phyloP scores from a whole-genome alignment of 2,797 vertebrate genomes.

The Urophycis tenuis region DNA sequence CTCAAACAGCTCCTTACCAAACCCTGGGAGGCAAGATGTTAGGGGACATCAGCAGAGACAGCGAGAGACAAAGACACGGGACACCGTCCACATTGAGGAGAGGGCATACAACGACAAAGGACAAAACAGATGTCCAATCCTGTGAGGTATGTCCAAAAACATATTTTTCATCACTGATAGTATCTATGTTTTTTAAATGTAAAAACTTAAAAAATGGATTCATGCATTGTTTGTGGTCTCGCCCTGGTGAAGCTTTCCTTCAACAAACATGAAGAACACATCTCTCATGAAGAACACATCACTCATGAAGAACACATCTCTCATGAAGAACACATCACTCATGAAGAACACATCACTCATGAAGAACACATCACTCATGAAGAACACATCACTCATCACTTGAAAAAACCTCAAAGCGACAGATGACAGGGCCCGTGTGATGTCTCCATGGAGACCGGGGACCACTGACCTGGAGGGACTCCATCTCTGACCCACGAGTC shows the following conservation, averaged over 20 bases:
- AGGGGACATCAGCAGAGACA: slow-evolving; percentile 14
- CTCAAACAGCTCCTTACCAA: slow-evolving; percentile 97
- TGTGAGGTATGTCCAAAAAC: not conserved
- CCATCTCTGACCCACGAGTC: slow-evolving; percentile 88
- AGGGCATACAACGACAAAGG: too few species aligned
- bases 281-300: too few species aligned
- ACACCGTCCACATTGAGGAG: not conserved
- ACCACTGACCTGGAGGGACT: slow-evolving; percentile 84
- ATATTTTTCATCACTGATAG: not conserved
- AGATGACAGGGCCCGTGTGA: not conserved
- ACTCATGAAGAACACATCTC: too few species aligned
- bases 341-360: too few species aligned
- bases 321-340: too few species aligned
- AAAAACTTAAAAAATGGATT: not conserved
- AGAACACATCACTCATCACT: too few species aligned
- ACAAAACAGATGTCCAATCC: not conserved
- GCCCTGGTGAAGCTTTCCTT: too few species aligned
- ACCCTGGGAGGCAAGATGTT: too few species aligned
- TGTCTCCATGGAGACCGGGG: not conserved
- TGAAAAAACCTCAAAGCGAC: not conserved
- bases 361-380: too few species aligned
- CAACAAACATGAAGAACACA: too few species aligned
- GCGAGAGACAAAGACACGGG: not conserved
- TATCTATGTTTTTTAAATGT: not conserved
- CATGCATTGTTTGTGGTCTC: too few species aligned